Evolutionary conservation across 2,113 vertebrate species (phyloP).

Genomic region (Scatophagus argus): DNA sequence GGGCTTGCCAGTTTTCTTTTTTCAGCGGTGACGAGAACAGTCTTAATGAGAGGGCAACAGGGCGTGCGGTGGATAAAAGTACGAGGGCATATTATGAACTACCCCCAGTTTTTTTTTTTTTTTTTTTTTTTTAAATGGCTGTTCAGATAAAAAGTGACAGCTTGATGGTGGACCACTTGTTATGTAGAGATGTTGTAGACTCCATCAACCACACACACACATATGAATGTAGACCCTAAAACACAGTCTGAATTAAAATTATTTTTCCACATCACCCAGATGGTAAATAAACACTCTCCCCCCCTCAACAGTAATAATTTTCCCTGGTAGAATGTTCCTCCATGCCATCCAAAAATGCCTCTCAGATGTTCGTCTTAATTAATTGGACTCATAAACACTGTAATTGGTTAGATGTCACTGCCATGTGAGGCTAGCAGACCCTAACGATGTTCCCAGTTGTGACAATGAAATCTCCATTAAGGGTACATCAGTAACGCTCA

Average conservation of each 20-base stretch:
- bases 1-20: neutral
- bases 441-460: conserved; percentile 57
- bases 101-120: neutral
- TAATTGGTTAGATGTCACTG: conserved; percentile 64
- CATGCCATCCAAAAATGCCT: conserved; percentile 32
- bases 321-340: conserved; percentile 3
- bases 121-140: neutral
- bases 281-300: conserved; percentile 1
- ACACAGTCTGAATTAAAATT: neutral
- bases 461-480: conserved; percentile 75
- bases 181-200: neutral
- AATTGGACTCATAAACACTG: conserved; percentile 66
- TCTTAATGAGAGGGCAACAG: neutral
- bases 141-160: neutral
- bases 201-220: neutral
- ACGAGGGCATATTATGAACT: conserved; percentile 3
- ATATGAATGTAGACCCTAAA: neutral
- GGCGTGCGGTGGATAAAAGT: neutral
- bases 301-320: neutral
- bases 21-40: neutral
- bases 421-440: conserved; percentile 46
- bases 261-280: conserved; percentile 1
- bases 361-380: conserved; percentile 55
- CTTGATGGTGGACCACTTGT: neutral
- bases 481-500: conserved; percentile 57